Evolutionary conservation across 2,888 invertebrate species (phyloP).

Genomic region (Ernsta delagoae): DNA sequence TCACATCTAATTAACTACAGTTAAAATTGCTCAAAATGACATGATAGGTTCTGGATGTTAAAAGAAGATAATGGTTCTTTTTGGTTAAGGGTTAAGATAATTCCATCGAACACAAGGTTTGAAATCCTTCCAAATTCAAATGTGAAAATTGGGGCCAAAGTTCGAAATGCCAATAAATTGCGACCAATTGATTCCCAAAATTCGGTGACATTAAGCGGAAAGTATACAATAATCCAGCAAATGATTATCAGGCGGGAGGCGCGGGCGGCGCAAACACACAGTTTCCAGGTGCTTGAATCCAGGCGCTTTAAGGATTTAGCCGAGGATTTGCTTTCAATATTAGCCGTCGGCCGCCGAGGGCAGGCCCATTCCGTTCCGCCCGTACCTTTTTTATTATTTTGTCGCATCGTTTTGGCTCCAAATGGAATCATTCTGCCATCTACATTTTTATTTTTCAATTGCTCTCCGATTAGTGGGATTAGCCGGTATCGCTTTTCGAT

Average conservation of each 20-base stretch:
- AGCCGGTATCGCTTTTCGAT: conserved; percentile 82
- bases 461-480: conserved; percentile 84
- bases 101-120: conserved; percentile 34
- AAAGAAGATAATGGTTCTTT: too few species aligned
- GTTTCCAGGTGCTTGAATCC: conserved; percentile 83
- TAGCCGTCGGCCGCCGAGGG: conserved; percentile 77
- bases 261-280: conserved; percentile 69
- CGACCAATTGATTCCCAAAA: conserved; percentile 66
- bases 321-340: conserved; percentile 86
- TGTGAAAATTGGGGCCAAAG: conserved; percentile 53
- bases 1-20: too few species aligned
- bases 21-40: background rate
- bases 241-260: conserved; percentile 74
- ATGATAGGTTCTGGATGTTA: too few species aligned
- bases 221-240: conserved; percentile 80
- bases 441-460: conserved; percentile 86
- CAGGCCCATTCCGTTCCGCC: conserved; percentile 73
- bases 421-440: conserved; percentile 85
- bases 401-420: conserved; percentile 84
- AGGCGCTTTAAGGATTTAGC: conserved; percentile 84
- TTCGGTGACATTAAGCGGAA: conserved; percentile 75
- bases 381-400: conserved; percentile 83
- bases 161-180: conserved; percentile 50
- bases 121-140: conserved; percentile 55
- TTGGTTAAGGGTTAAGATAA: background rate